Base-by-base conservation (phyloP, 2,797 vertebrate species). In the Loriculus beryllinus region DNA sequence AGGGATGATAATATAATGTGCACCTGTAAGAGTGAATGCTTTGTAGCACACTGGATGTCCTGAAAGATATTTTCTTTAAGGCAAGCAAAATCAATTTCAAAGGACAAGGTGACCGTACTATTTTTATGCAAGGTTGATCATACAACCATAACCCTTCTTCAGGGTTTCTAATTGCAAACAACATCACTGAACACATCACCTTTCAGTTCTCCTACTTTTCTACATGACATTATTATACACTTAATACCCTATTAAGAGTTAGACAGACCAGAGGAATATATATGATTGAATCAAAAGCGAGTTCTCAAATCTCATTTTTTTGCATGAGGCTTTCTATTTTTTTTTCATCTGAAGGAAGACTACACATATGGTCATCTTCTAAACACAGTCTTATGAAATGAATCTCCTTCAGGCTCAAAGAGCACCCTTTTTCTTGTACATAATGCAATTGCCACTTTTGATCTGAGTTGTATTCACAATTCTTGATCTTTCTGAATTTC, bases 81-180 rank as follows among this genome's bases (percentile, higher is more conserved):
- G 76, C 35, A 43, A 52, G 72, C 63, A 82, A 88, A 95, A 93
- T 69, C 72, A 60, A 43, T 80, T 56, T 57, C 71, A 56, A 65
- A 49, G 82, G 92, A 69, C 84, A 95, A 90, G 92, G 82, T 95
- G 95, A 97, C 90, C 2, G 1, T 63, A 29, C 93, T 96, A 70
- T 96, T 96, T 97, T 95, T 79, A 92, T 39, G 56, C 23, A 35
- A 63, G n/a, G 65, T 74, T 72, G 56, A 88, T 86, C 82, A 78
- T 37, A 88, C 47, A 78, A 80, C 48, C 67, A 47, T 57, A 88
- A 93, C 43, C 65, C 67, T 37, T 85, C 47, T 52, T 77, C 42
- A 54, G 56, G 22, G 28, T 19, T 67, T 68, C 90, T 68, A 81
- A 94, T 69, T 86, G 92, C 86, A 93, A 95, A 77, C 59, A 94